Base-by-base conservation (phyloP, 2,113 vertebrate genomes). In the Xyliphius kryptos region DNA sequence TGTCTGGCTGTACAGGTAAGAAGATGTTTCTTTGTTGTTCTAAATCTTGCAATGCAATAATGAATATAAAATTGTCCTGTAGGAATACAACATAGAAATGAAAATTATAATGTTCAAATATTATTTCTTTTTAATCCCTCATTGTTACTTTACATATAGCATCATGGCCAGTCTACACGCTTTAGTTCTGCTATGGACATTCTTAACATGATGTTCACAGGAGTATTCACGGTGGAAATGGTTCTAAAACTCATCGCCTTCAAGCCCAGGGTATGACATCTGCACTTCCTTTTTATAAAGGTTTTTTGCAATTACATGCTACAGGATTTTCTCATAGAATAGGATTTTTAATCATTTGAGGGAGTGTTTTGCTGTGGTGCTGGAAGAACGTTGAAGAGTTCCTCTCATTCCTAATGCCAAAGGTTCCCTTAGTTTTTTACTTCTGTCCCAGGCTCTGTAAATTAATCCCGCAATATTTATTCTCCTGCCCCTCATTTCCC, bases 191-290 rank as follows among this genome's bases (percentile, higher is more conserved):
- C 89, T 10, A 99, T 99, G 96, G 95, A 99, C 81, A 89, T 97
- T 72, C 86, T 99, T 79, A 99, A 99, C 80, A 99, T 99, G 95
- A 92, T 99, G 77, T 99, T 99, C 85, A 99, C 96, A 0, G 95
- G 92, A 13, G 94, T 99, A 54, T 99, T 99, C 85, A 96, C 96
- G 5, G 94, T 97, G 32, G 96, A 99, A 82, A 99, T 99, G 96
- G 86, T 99, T 79, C 81, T 99, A 76, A 99, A 99, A 76, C 89
- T 99, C 65, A 89, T 99, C 64, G 96, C 96, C 58, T 99, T 98
- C 81, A 98, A 98, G 79, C 96, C 96, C 61, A 96, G 93, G 92
- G 96, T 99, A 85, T 86, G 91, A 77, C 2, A 54, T 9, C 26
- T 50, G 12, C 20, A 26, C 57, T 32, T 2, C 26, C 26, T 32